Base-by-base conservation (phyloP, 2,113 vertebrate genomes). In the Pseudorasbora parva region DNA sequence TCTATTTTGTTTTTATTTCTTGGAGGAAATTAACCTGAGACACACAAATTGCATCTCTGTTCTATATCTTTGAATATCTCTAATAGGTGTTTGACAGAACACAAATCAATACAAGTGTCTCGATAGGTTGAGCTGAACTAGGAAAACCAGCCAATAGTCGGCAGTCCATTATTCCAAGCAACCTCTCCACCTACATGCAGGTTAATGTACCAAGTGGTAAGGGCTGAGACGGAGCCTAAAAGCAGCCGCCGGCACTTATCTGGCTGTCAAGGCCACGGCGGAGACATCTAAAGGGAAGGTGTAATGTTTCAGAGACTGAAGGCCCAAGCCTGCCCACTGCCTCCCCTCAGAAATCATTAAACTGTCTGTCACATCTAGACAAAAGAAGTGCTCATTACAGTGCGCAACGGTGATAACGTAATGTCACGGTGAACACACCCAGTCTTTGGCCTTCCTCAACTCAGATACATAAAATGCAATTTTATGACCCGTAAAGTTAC, bases 321-420 rank as follows among this genome's bases (percentile, higher is more conserved):
- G 66, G 47, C 21, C 14, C 27, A 17, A 59, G 41, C 45, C 47
- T 74, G 25, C 72, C 68, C 47, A 47, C 25, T 17, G 47, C 71
- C 68, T 82, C 56, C 54, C 71, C n/a, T 83, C 21, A 83, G 72
- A 78, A 77, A 66, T 84, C 82, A 78, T 68, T 78, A 84, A 77
- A 64, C 72, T 43, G 59, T 60, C 81, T 47, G 56, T 73, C 81
- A 74, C 54, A 59, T 69, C 54, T 21, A 59, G 81, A 45, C 43
- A 60, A 59, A 60, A 60, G 56, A 41, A 60, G 76, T 15, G 74
- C 74, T 76, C 74, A 76, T 76, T 57, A 76, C 74, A 57, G 74
- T 2, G 30, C 5, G 33, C 23, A 60, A 25, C 17, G 3, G 54
- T 14, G 56, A 78, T 78, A 60, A 62, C 37, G 37, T 60, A 60